Evolutionary conservation across 1,140 invertebrate species (phyloP), one percentile per base, ranked within the genome.

Genomic region (Drosophila dunni): DNA sequence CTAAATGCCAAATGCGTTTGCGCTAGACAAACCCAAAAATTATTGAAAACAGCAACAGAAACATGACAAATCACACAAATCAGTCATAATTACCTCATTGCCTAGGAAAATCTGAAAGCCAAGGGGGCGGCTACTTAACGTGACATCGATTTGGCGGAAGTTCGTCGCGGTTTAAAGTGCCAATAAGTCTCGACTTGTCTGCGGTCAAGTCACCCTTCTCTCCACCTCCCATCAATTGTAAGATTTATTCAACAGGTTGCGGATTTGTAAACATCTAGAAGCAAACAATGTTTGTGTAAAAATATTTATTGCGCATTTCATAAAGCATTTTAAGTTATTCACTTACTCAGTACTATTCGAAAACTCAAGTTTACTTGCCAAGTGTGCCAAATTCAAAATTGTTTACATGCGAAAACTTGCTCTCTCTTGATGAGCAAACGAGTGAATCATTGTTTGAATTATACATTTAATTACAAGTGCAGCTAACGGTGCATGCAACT

Each of bases 241-340:
- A 53, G 56, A 61, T 69, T 29, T 73, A 79, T 83, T 77, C 71
- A 86, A 78, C 81, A 86, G 54, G 75, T 85, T 81, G 81, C 33
- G 44, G 54, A 20, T 58, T 44, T 63, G 70, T 71, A 63, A 82
- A 86, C 46, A 84, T 53, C 2, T 7, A 29, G 11, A 54, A n/a
- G 8, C n/a, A 38, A 69, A 44, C 57, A 71, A 33, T 53, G 50
- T 36, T 53, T 50, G 38, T 68, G 62, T 67, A 42, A 40, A 75
- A 70, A 70, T 71, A 73, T 79, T 77, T 83, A 83, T 67, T 88
- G 78, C 83, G 83, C 83, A 77, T 57, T 86, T 71, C 60, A 34
- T 54, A 46, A 82, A 63, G 46, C 65, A 82, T 78, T 79, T 77
- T 54, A 42, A 48, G 64, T 6, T 65, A 60, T 68, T 38, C 61